Conservation (phyloP, 2,888 invertebrate genomes). For the Uloborus plumipes region DNA sequence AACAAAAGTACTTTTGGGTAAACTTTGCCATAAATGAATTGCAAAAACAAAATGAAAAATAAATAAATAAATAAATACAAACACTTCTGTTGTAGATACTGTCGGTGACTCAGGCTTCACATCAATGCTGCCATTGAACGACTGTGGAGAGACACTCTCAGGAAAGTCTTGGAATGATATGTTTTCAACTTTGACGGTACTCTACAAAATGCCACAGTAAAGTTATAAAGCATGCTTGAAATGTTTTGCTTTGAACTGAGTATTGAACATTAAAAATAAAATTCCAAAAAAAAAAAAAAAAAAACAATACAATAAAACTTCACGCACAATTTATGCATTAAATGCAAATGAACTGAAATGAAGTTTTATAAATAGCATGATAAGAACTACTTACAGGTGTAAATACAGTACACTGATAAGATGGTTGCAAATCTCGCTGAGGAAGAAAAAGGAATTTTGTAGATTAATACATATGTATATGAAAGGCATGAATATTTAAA, state of each 20-base stretch:
- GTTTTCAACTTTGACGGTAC: conserved; percentile 35
- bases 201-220: conserved; percentile 3
- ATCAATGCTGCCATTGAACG: conserved; percentile 1
- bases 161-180: conserved; percentile 40
- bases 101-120: conserved; percentile 30
- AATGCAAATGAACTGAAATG: neutral
- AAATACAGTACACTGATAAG: conserved; percentile 94
- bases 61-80: neutral
- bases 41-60: too few species aligned
- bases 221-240: too few species aligned
- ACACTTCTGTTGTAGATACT: conserved; percentile 42
- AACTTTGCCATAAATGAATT: too few species aligned
- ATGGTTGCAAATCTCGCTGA: conserved; percentile 90
- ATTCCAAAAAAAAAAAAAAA: too few species aligned
- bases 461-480: too few species aligned
- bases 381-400: conserved; percentile 79
- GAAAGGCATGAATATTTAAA: too few species aligned
- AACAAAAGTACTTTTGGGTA: too few species aligned
- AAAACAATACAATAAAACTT: too few species aligned
- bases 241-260: too few species aligned
- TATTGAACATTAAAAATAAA: too few species aligned
- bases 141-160: conserved; percentile 16
- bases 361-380: neutral
- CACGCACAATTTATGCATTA: neutral
- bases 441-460: neutral